Evolutionary conservation across 1,140 invertebrate genomes (phyloP), one percentile per base, ranked within the genome.

Genomic region (Periplaneta americana): DNA sequence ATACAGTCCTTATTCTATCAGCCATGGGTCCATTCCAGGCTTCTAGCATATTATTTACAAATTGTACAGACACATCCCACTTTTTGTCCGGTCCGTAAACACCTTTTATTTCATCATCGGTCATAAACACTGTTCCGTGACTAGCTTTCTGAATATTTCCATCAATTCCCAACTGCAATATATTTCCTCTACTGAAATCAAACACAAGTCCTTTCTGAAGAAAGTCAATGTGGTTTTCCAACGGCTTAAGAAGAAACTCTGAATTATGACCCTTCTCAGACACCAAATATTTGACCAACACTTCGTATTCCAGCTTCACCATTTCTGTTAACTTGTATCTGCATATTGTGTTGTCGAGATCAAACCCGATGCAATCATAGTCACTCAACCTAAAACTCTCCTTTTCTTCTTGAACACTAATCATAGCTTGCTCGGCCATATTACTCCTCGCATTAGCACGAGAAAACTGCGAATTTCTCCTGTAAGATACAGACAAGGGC

Each of bases 311-410:
- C 80, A 95, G 85, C 57, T 90, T 86, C 31, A 93, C 88, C 86
- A 93, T 87, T 82, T 91, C 90, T 32, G 88, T 89, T 5, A 96
- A 86, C 83, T 94, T 93, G 83, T 95, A 96, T 77, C 90, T 88
- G 34, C 93, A 88, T 35, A 96, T 83, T 1, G 94, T 95, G 85
- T 95, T 93, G 84, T 96, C 95, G 82, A 96, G 88, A 88, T 96
- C 95, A 86, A 96, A 96, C 15, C 95, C 95, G 80, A 95, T 91
- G 81, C 93, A 94, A 85, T 96, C 94, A 85, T 96, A 96, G 84
- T 95, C 89, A 33, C 78, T 80, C 13, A 87, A 81, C 33, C 85
- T 88, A 34, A 94, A 90, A 39, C 81, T 35, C n/a, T 28, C 18
- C 17, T 33, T 35, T 34, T 18, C 34, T 2, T 76, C 32, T 11